Percentiles rank a stretch among this genome's conserved stretches.
These are phyloP conservation scores for Wiebesia pumilae DNA, from an alignment of 1,140 invertebrate genomes.

Conservation along the genomic window DNA sequence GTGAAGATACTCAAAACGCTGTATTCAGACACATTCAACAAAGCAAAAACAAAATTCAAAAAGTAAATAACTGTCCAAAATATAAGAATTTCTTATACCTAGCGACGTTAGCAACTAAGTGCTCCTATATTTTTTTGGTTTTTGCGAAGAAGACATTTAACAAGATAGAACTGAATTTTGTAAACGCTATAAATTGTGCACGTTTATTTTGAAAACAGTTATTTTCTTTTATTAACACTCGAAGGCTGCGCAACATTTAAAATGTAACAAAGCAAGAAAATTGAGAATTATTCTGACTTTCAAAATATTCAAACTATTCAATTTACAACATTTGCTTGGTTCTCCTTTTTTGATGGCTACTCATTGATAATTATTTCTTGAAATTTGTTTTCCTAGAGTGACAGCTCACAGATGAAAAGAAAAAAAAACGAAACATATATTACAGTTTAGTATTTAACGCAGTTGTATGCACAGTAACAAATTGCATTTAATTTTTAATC, in stretches of 20 bases:
- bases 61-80: constrained; percentile 35
- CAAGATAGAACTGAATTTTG: constrained; percentile 3
- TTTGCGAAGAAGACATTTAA: neutral
- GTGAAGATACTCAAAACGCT: neutral
- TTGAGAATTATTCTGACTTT: neutral
- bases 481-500: constrained; percentile 32
- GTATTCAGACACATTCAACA: neutral
- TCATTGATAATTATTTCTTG: constrained; percentile 9
- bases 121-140: neutral
- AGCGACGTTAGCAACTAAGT: constrained; percentile 7
- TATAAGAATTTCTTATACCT: constrained; percentile 4
- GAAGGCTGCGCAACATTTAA: constrained; percentile 29
- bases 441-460: neutral
- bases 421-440: neutral
- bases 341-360: neutral
- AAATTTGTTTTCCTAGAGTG: neutral
- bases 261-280: too few relatives aligned
- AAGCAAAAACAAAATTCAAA: constrained; percentile 28
- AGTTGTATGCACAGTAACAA: neutral
- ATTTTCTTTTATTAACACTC: constrained; percentile 6
- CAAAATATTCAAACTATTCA: neutral
- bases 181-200: neutral
- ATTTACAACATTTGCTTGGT: neutral
- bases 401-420: neutral
- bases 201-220: neutral